Conservation (phyloP, 1,140 invertebrate species). For the Holcopasites calliopsidis region DNA sequence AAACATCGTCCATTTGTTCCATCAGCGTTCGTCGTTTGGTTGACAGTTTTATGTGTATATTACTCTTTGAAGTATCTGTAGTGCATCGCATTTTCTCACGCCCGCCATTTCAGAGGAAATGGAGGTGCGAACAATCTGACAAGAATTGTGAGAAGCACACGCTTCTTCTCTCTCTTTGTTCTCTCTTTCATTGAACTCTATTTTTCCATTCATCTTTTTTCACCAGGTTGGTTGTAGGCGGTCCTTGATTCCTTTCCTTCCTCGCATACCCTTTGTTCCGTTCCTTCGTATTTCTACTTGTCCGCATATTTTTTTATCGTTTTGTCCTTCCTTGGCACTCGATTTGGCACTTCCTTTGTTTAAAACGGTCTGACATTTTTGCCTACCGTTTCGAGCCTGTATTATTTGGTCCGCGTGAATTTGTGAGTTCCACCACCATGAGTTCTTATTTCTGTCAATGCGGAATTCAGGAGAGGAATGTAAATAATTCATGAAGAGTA, state of each 20-base stretch:
- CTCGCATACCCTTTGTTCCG: background rate
- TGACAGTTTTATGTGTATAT: no score
- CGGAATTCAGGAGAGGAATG: background rate
- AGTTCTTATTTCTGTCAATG: background rate
- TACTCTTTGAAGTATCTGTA: no score
- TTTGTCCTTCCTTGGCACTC: background rate
- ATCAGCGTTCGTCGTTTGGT: no score
- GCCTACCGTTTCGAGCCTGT: background rate
- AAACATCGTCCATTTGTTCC: no score
- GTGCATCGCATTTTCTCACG: no score
- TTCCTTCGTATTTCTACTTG: background rate
- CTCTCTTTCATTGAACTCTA: conserved; percentile 8
- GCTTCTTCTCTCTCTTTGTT: background rate
- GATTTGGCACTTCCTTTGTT: no score
- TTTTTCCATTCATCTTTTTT: background rate
- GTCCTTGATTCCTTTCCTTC: background rate
- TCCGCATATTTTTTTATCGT: background rate
- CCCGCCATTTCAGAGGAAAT: no score
- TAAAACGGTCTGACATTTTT: background rate
- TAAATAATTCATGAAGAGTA: background rate
- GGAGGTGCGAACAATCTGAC: background rate
- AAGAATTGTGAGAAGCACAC: background rate
- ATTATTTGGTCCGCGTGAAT: background rate
- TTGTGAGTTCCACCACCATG: no score
- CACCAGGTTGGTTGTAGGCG: background rate